Evolutionary conservation across 2,113 vertebrate species (phyloP).

Genomic region (Mystacornis crossleyi): DNA sequence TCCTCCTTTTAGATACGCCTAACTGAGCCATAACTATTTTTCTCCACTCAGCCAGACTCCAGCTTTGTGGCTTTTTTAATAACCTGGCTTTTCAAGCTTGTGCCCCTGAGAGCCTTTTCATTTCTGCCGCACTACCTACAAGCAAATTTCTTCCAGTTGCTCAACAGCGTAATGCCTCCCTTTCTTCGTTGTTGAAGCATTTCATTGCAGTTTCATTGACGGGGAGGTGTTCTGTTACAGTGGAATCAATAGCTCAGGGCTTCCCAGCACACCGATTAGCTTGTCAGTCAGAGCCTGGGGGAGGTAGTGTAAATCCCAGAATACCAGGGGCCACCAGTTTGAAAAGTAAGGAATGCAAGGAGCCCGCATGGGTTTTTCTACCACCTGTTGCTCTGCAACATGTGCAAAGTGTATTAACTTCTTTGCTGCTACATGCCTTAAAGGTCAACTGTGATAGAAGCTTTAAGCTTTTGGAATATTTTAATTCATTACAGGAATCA

Average conservation of each 20-base stretch:
- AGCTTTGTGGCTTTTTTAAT: conserved; percentile 96
- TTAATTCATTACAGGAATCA: conserved; percentile 70
- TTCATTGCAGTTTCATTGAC: conserved; percentile 96
- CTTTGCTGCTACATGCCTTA: conserved; percentile 88
- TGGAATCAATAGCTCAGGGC: conserved; percentile 93
- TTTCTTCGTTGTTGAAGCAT: conserved; percentile 95
- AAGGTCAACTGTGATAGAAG: conserved; percentile 75
- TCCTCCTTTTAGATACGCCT: conserved; percentile 87
- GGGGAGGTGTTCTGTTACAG: conserved; percentile 95
- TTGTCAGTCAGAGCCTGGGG: conserved; percentile 97
- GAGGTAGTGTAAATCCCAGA: conserved; percentile 90
- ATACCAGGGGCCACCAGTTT: conserved; percentile 92
- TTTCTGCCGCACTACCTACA: conserved; percentile 84
- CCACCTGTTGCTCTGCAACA: conserved; percentile 95
- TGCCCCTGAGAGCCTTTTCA: conserved; percentile 88
- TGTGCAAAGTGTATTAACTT: conserved; percentile 96
- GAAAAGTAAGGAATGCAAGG: conserved; percentile 88
- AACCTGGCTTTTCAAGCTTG: conserved; percentile 91
- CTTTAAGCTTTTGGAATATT: conserved; percentile 77
- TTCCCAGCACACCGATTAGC: conserved; percentile 94
- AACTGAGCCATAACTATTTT: conserved; percentile 89
- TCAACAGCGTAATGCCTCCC: conserved; percentile 88
- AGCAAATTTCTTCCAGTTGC: conserved; percentile 94
- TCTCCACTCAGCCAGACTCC: conserved; percentile 88
- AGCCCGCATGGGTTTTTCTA: conserved; percentile 79